Evolutionary conservation across 1,140 invertebrate species (phyloP), one percentile per base, ranked within the genome.

Genomic region (Phymorhynchus buccinoides): DNA sequence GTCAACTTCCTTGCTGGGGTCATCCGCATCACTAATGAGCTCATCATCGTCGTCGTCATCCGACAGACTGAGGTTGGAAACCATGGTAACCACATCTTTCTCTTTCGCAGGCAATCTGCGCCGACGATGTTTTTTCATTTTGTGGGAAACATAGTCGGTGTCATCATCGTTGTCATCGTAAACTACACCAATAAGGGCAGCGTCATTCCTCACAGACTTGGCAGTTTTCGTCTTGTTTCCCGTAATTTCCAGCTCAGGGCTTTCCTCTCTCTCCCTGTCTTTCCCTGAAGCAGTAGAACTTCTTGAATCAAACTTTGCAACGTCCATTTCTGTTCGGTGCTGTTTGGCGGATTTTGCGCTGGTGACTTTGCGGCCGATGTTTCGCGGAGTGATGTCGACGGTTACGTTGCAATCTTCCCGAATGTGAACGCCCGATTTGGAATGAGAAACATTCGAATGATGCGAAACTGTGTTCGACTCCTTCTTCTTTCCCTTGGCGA

Each of bases 351-450:
- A 81, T n/a, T 87, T 62, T n/a, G n/a, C n/a, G 12, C 86, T 85
- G 32, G 84, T 77, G 30, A 90, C 88, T 83, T 89, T 90, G 37
- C 89, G 86, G 4, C 89, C 88, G 37, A 86, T 66, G 82, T 90
- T 90, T 73, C 89, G 86, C 62, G 89, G 89, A 0, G 89, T 89
- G 18, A 90, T 90, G 71, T 89, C 87, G 42, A 90, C 87, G 0
- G 88, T 90, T 16, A 88, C 78, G 52, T 88, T 90, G 75, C 85
- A 86, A 44, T 88, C 87, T 41, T 90, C 89, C 73, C 85, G 85
- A 35, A 90, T 89, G 71, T 88, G 88, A 3, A 90, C 89, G 30
- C 78, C 85, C 22, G 83, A 39, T 1, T 41, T 75, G 1, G 56
- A 27, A 22, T 41, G 77, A 37, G 27, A 3, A 9, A 41, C 44